These are phyloP conservation scores for Cephalopachus bancanus DNA, from an alignment of 2,797 vertebrate species.

Conservation along the genomic window DNA sequence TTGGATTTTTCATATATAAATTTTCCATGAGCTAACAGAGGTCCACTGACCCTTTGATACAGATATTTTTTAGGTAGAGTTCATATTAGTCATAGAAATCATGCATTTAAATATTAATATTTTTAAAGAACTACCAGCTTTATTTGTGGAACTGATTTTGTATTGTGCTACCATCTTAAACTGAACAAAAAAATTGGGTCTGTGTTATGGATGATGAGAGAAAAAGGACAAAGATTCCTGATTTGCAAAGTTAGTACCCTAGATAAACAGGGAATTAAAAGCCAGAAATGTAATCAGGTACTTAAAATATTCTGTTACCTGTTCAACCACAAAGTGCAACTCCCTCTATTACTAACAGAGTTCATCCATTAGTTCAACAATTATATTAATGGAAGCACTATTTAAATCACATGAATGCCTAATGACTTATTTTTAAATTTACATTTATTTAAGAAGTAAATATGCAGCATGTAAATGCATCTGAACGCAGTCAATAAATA, in stretches of 20 bases:
- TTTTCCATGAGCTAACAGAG: conserved; percentile 38
- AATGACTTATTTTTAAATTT: conserved; percentile 78
- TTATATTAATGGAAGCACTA: conserved; percentile 82
- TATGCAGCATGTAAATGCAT: conserved; percentile 47
- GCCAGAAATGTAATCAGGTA: conserved; percentile 69
- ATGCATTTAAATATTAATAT: conserved; percentile 51
- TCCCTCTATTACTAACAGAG: conserved; percentile 74
- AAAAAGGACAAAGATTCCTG: conserved; percentile 65
- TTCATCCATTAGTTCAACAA: conserved; percentile 81
- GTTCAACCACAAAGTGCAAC: conserved; percentile 75
- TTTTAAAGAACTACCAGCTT: conserved; percentile 52
- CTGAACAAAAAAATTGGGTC: conserved; percentile 61
- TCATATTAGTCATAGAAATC: conserved; percentile 9
- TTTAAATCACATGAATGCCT: conserved; percentile 77
- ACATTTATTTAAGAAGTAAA: conserved; percentile 66
- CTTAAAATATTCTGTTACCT: conserved; percentile 82
- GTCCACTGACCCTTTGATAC: conserved; percentile 19
- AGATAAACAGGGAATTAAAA: conserved; percentile 79
- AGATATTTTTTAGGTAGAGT: background rate
- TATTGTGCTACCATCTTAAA: conserved; percentile 53
- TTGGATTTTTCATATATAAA: conserved; percentile 28
- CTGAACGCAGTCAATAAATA: conserved; percentile 64
- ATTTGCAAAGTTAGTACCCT: conserved; percentile 78
- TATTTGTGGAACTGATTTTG: conserved; percentile 56
- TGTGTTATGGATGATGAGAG: conserved; percentile 52